These are phyloP conservation scores for Etia nguti DNA, from an alignment of 2,113 vertebrate species.

Conservation along the genomic window DNA sequence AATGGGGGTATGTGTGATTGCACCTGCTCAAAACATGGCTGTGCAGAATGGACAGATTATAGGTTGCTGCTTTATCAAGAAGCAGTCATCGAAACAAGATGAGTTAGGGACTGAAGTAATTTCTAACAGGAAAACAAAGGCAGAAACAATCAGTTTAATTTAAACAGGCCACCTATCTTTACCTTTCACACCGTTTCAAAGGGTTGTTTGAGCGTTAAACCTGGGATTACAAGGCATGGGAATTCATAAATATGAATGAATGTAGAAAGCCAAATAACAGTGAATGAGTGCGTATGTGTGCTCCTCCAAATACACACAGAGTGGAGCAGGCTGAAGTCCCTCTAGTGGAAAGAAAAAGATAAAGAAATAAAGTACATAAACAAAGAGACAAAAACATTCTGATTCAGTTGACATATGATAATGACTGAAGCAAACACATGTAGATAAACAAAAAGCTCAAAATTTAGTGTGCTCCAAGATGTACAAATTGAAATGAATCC, in stretches of 20 bases:
- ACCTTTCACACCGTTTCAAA: neutral
- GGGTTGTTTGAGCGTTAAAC: neutral
- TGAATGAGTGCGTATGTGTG: neutral
- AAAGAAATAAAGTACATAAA: neutral
- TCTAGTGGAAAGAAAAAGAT: neutral
- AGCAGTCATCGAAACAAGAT: neutral
- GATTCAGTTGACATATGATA: neutral
- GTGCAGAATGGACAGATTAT: neutral
- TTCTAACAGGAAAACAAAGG: neutral
- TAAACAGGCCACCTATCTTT: neutral
- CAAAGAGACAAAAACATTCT: neutral
- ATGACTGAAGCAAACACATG: neutral
- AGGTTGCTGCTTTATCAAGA: neutral
- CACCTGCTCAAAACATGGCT: neutral
- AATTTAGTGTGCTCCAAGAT: neutral
- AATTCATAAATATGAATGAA: neutral
- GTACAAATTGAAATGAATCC: neutral
- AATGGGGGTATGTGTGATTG: neutral
- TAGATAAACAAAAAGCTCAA: neutral
- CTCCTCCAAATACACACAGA: neutral
- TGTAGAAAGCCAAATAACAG: neutral
- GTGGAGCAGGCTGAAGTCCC: neutral
- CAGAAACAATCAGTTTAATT: neutral
- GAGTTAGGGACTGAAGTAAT: neutral
- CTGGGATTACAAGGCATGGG: rapidly evolving